A percentile compares a stretch with the other conserved stretches of the same genome.
These are phyloP conservation scores for Mongoloraphidia duomilia DNA, from an alignment of 2,888 invertebrate species.

Conservation along the genomic window DNA sequence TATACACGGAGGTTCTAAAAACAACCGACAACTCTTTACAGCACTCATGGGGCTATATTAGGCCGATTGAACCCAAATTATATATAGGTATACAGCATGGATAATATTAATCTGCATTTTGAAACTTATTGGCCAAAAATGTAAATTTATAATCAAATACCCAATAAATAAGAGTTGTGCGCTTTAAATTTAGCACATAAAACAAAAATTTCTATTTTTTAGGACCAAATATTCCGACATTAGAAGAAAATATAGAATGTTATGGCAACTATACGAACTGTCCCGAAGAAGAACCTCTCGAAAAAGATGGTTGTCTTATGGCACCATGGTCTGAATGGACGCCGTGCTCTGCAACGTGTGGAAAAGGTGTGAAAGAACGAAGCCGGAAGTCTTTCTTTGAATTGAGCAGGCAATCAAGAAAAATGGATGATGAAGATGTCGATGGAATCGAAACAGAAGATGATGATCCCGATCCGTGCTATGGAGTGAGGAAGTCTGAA, in stretches of 20 bases:
- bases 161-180: too few species aligned
- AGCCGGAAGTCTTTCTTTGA: constrained; percentile 27
- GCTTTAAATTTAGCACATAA: not conserved
- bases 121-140: too few species aligned
- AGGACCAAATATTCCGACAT: constrained; percentile 22
- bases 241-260: constrained; percentile 35
- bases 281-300: constrained; percentile 19
- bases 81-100: too few species aligned
- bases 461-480: constrained; percentile 29
- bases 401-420: too few species aligned
- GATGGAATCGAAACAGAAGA: constrained; percentile 24
- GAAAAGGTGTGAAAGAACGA: constrained; percentile 52
- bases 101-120: too few species aligned
- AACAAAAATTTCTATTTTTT: not conserved
- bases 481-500: constrained; percentile 32
- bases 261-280: constrained; percentile 27
- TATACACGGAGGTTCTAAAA: too few species aligned
- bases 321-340: constrained; percentile 70
- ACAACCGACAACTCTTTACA: too few species aligned
- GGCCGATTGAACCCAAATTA: too few species aligned
- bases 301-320: constrained; percentile 38
- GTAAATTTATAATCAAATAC: too few species aligned
- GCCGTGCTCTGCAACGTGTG: constrained; percentile 65
- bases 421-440: constrained; percentile 17
- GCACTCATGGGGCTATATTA: too few species aligned